Conservation (phyloP, 2,113 vertebrate species). For the Phalacrocorax pelagicus region DNA sequence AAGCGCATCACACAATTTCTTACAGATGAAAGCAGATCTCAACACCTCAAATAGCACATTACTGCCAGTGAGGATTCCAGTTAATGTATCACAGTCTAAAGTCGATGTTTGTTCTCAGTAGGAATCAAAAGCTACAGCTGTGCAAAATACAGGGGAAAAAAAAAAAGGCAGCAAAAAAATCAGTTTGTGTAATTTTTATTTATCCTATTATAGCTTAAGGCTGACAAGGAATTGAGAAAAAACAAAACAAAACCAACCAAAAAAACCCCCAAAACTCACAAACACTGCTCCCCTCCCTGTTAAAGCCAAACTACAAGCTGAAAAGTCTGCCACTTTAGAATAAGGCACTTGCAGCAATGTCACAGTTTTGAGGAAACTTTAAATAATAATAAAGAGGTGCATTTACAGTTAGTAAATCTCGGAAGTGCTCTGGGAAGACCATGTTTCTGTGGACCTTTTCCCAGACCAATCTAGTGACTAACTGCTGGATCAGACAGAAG, state of each 20-base stretch:
- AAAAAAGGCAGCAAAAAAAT: background rate
- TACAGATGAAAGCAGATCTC: background rate
- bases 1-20: background rate
- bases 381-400: background rate
- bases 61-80: background rate
- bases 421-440: background rate
- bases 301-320: background rate
- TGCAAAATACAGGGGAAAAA: background rate
- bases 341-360: background rate
- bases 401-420: background rate
- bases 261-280: background rate
- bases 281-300: background rate
- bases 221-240: background rate
- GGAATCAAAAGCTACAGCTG: background rate
- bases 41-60: background rate
- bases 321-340: background rate
- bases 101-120: background rate
- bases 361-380: background rate
- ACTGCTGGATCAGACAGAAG: background rate
- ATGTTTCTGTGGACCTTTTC: background rate
- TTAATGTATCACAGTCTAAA: background rate
- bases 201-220: background rate
- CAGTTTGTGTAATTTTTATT: background rate
- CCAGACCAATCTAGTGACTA: too few relatives aligned
- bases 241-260: background rate